These are phyloP conservation scores for Cephus pulcher DNA, from an alignment of 2,888 invertebrate genomes.

Conservation along the genomic window DNA sequence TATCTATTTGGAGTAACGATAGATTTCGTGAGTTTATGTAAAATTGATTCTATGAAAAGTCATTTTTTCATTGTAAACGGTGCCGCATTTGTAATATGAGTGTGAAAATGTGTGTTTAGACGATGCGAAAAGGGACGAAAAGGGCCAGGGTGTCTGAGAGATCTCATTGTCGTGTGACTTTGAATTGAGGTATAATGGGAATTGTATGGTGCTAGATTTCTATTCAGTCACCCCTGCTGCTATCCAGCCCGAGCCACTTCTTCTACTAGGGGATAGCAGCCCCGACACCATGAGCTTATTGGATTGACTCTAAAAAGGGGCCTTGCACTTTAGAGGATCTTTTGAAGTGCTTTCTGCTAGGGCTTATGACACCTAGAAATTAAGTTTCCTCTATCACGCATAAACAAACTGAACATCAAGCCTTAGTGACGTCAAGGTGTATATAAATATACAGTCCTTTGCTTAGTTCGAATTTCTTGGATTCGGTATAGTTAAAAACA, in stretches of 20 bases:
- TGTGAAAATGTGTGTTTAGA: background rate
- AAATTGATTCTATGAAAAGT: constrained; percentile 25
- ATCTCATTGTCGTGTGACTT: constrained; percentile 52
- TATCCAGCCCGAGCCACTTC: constrained; percentile 12
- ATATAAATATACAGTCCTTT: background rate
- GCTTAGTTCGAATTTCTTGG: background rate
- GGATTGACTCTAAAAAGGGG: constrained; percentile 41
- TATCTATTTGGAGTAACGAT: background rate
- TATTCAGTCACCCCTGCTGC: constrained; percentile 47
- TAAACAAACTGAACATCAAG: constrained; percentile 1
- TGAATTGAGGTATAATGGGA: constrained; percentile 60
- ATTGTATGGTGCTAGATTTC: constrained; percentile 60
- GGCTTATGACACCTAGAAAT: constrained; percentile 14
- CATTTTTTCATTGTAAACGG: constrained; percentile 36
- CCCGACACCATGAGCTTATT: constrained; percentile 39
- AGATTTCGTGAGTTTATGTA: background rate
- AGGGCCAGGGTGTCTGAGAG: constrained; percentile 37
- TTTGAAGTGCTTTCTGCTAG: constrained; percentile 27
- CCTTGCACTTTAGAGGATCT: constrained; percentile 40
- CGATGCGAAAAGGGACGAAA: background rate
- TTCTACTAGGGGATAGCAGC: constrained; percentile 2
- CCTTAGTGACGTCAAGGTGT: background rate
- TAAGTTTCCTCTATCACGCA: background rate
- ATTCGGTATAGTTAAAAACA: background rate
- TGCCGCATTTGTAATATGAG: background rate